phyloP scores from a whole-genome alignment of 2,888 invertebrate genomes.

The Eudasyphora cyanicolor region DNA sequence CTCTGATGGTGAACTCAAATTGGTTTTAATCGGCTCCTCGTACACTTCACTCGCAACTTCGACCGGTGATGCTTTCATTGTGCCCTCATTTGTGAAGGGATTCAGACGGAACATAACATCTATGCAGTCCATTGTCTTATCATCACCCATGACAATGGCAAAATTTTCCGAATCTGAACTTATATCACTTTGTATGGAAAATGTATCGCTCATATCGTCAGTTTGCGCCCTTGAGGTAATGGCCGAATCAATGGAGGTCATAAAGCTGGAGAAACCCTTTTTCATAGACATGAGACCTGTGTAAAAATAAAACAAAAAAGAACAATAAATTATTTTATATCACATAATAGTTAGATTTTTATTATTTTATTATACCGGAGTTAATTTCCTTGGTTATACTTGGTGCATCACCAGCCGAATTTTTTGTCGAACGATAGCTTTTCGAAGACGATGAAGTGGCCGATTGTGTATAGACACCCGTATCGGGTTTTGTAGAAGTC shows the following conservation, averaged over 20 bases:
- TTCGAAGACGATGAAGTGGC: conserved; percentile 78
- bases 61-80: conserved; percentile 81
- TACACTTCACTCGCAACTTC: conserved; percentile 93
- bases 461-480: conserved; percentile 74
- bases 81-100: conserved; percentile 81
- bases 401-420: conserved; percentile 73
- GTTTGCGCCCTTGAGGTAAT: conserved; percentile 83
- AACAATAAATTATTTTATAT: neutral
- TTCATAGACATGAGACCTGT: conserved; percentile 88
- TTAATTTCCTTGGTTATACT: conserved; percentile 81
- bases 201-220: conserved; percentile 88
- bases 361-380: conserved; percentile 75
- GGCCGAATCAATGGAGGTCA: conserved; percentile 92
- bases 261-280: conserved; percentile 90
- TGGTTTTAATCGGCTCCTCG: conserved; percentile 84
- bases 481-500: conserved; percentile 75
- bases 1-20: conserved; percentile 90
- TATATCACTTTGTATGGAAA: conserved; percentile 89
- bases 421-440: conserved; percentile 75
- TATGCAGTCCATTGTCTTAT: conserved; percentile 84
- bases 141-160: conserved; percentile 86
- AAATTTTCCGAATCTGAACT: conserved; percentile 94
- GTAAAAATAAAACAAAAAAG: neutral
- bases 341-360: neutral
- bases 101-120: conserved; percentile 85